Percentiles rank a stretch among this genome's conserved stretches.
These are phyloP conservation scores for Cylas formicarius DNA, from an alignment of 1,140 invertebrate genomes.

Conservation along the genomic window DNA sequence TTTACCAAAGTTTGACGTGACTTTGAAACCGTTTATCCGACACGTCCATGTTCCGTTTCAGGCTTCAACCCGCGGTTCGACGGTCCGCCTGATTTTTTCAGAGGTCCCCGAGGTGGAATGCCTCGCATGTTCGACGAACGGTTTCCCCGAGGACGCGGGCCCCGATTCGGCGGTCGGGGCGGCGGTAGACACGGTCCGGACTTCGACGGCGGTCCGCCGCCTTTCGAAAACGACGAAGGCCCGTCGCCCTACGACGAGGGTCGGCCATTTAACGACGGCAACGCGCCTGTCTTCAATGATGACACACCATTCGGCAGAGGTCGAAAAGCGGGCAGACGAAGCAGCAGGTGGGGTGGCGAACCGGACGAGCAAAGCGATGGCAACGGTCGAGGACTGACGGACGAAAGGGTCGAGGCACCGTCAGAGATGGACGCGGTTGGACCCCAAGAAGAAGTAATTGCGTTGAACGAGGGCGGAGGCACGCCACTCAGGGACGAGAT, in stretches of 20 bases:
- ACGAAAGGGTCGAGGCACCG: constrained; percentile 6
- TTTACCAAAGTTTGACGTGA: too few species aligned
- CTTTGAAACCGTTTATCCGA: constrained; percentile 24
- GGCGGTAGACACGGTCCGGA: constrained; percentile 9
- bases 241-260: constrained; percentile 17
- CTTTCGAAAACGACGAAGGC: constrained; percentile 4
- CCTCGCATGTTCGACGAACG: constrained; percentile 8
- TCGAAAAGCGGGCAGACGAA: not conserved
- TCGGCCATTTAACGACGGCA: constrained; percentile 20
- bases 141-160: constrained; percentile 6
- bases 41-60: constrained; percentile 18
- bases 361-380: constrained; percentile 11
- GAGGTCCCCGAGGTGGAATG: constrained; percentile 22
- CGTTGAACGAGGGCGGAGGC: constrained; percentile 5
- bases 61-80: constrained; percentile 34
- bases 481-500: constrained; percentile 17
- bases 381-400: constrained; percentile 2
- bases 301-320: constrained; percentile 1
- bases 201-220: constrained; percentile 12
- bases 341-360: not conserved
- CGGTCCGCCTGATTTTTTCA: constrained; percentile 31
- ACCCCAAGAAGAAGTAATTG: constrained; percentile 1
- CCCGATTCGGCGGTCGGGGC: constrained; percentile 8
- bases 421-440: constrained; percentile 1
- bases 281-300: constrained; percentile 10